Base-by-base conservation (phyloP, 2,888 invertebrate species). In the Eristalis tenax region DNA sequence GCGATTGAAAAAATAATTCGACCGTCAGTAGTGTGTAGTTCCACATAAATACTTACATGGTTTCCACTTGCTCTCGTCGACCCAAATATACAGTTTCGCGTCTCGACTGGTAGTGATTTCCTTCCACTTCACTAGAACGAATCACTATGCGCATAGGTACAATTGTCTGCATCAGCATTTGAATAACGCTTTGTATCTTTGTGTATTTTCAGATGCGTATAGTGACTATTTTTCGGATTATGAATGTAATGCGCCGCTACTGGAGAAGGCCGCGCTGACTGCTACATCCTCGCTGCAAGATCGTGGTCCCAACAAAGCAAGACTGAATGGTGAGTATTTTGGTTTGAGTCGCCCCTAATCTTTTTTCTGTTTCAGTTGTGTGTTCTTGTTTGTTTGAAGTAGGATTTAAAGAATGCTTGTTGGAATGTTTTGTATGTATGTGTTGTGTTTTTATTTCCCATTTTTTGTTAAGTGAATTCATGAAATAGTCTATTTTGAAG, bases 241-340 rank as follows among this genome's bases (percentile, higher is more conserved):
- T 92, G 97, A 97, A 93, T 98, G 98, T 93, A 97, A 96, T 92
- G 95, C 95, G 90, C 96, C 97, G 11, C 94, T 98, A 81, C 94
- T 98, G 91, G 95, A 96, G 23, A 94, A 93, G 90, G 96, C 97
- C 86, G 95, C 94, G 85, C 93, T 98, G 89, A 95, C 95, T 87
- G 97, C 98, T 35, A 97, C 98, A 59, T 97, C 97, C 22, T 96
- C 96, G 89, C 94, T 97, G 83, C 94, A 95, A 69, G 97, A 97
- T 90, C 94, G 98, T 91, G 97, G 97, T 83, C 96, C 98, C n/a
- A 95, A 96, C 86, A 96, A 98, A 94, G 97, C 97, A 50, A 94
- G 95, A 91, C 94, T 98, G 90, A 95, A 97, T 94, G 97, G 98
- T 98, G 95, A 96, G 95, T 92, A 73, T 61, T 8, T 50, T 8